Base-by-base conservation (phyloP, 2,113 vertebrate genomes). In the Corvus hawaiiensis region DNA sequence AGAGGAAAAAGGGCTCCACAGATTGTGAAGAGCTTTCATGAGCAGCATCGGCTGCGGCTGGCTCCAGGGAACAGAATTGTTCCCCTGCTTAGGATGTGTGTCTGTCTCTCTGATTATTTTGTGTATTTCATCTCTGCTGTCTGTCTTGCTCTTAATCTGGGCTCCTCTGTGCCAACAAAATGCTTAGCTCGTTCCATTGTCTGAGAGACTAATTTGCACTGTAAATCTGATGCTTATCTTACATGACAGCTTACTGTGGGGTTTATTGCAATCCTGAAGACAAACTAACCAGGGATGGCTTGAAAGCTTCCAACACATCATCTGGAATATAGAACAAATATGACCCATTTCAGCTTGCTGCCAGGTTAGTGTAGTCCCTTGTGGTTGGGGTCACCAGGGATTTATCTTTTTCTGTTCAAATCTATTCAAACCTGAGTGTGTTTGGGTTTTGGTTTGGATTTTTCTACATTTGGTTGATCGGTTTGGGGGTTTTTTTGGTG, bases 211-310 rank as follows among this genome's bases (percentile, higher is more conserved):
- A 97, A 97, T 97, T 97, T 97, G 91, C 94, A 80, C 94, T 94
- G 94, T 96, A 97, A 96, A 97, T 97, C 97, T 94, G 96, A 97
- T 96, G 96, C 82, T 97, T 96, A 97, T 97, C 96, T 96, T 96
- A 96, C 93, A 95, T 97, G 96, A 97, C 97, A 97, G 95, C 66
- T 96, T 95, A 95, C 96, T 93, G 93, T 88, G 66, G 76, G 84
- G 88, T 94, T 97, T 97, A 91, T 95, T 96, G 95, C 94, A 88
- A 90, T 96, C 82, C 86, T 87, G 90, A 95, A 95, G 91, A 96
- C 76, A 91, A 85, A 93, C 91, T 95, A 91, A 94, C 79, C 13
- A 10, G 56, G 82, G 51, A 76, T 77, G 55, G 82, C 77, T 92
- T 83, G 84, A 92, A 96, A 97, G 86, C 90, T 89, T 90, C 89